Percentiles rank a stretch among this genome's conserved stretches.
phyloP scores from a whole-genome alignment of 2,888 invertebrate genomes.

The Acronicta leporina region DNA sequence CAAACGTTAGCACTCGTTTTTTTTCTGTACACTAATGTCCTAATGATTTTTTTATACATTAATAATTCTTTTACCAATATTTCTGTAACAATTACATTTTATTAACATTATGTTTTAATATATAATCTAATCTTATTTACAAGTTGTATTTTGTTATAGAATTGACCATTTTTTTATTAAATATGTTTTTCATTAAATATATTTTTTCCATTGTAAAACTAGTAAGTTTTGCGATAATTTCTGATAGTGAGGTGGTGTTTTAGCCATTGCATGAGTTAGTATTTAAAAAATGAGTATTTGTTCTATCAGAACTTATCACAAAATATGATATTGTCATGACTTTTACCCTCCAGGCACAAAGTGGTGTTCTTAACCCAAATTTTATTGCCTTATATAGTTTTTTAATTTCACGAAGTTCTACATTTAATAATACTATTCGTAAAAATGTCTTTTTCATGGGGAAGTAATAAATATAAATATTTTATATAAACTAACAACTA shows the following conservation, averaged over 20 bases:
- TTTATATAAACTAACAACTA: conserved; percentile 81
- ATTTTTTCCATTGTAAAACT: conserved; percentile 69
- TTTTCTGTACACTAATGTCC: conserved; percentile 74
- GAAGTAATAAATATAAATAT: conserved; percentile 86
- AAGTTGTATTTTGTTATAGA: conserved; percentile 79
- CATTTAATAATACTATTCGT: conserved; percentile 89
- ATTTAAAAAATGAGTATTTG: conserved; percentile 45
- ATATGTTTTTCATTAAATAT: conserved; percentile 75
- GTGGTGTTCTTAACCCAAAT: conserved; percentile 86
- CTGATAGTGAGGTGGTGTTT: conserved; percentile 56
- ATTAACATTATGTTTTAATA: conserved; percentile 79
- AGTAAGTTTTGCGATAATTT: conserved; percentile 69
- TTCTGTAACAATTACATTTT: conserved; percentile 80
- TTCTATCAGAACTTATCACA: conserved; percentile 68
- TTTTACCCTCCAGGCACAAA: conserved; percentile 80
- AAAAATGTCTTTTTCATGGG: conserved; percentile 88
- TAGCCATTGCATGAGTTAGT: conserved; percentile 30
- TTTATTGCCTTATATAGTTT: conserved; percentile 77
- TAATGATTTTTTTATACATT: conserved; percentile 74
- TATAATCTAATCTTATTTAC: conserved; percentile 85
- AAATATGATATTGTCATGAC: conserved; percentile 80
- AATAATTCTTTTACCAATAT: conserved; percentile 73
- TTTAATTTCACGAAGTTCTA: conserved; percentile 81
- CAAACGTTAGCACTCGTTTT: conserved; percentile 79
- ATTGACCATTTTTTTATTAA: conserved; percentile 80